These are phyloP conservation scores for Dicaeum eximium DNA, from an alignment of 2,113 vertebrate genomes.

Conservation along the genomic window DNA sequence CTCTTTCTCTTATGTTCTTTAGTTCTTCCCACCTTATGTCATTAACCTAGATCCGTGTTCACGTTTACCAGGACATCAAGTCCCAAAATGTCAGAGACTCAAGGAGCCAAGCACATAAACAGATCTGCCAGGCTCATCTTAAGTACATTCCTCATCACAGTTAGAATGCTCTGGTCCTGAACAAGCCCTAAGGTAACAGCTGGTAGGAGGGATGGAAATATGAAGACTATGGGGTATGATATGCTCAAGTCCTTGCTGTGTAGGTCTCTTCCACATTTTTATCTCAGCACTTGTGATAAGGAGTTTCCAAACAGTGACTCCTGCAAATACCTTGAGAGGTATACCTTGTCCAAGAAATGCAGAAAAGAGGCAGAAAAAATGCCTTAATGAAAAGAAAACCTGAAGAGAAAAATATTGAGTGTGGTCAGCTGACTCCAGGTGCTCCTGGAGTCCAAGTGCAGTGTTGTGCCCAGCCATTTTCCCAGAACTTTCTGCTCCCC, in stretches of 20 bases:
- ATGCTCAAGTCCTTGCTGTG: neutral
- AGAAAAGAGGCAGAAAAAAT: neutral
- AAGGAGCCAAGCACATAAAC: neutral
- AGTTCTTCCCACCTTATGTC: neutral
- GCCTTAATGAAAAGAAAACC: neutral
- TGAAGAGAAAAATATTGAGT: neutral
- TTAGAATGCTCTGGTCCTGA: neutral
- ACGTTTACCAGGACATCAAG: neutral
- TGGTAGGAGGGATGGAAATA: neutral
- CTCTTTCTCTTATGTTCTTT: neutral
- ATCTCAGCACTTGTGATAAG: neutral
- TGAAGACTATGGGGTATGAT: neutral
- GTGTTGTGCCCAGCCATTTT: neutral
- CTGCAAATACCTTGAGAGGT: neutral
- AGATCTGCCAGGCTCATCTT: neutral
- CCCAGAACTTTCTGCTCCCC: accelerated
- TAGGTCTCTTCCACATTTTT: neutral
- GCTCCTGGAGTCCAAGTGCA: accelerated
- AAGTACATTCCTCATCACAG: neutral
- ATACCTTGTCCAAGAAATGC: neutral
- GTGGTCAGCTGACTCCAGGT: neutral
- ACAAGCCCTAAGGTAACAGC: neutral
- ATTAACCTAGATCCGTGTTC: neutral
- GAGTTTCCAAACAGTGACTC: neutral
- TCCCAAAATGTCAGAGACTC: neutral